Evolutionary conservation across 2,797 vertebrate genomes (phyloP), one percentile per base, ranked within the genome.

Genomic region (Dermochelys coriacea): DNA sequence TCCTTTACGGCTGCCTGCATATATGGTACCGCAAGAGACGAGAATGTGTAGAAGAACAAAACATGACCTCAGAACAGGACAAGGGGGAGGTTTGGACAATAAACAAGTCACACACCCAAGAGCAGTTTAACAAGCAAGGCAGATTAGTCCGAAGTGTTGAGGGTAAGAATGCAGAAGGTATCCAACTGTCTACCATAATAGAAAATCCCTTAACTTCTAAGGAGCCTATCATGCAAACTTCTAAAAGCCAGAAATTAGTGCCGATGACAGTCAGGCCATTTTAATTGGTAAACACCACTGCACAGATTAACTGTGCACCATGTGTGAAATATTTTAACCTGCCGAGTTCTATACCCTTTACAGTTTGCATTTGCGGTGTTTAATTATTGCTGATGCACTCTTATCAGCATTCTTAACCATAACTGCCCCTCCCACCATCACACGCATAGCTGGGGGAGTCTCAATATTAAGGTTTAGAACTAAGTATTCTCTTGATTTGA

Each of bases 1-100:
- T 99, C 91, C 88, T 99, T 88, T 99, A 99, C 25, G 98, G 99
- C 25, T 99, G 99, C 91, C 96, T 99, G 71, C 98, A 98, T 89
- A 97, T 98, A 83, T 96, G 98, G 94, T 99, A 98, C 95, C 96
- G 97, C 80, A 77, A 97, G 54, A 97, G 98, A 29, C 93, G 64
- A 1, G 96, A 97, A 80, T 90, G 37, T 0, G 3, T 88, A 1
- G 97, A 95, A 3, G 82, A 95, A 37, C 92, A 0, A 4, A 92
- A 83, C 12, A 82, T 87, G 61, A 83, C 77, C 1, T 87, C 94
- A 8, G 94, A 94, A 29, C 84, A 88, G 37, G 91, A 94, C n/a
- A 80, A 55, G 0, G 8, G 55, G 84, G 80, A 96, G 55, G 59
- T 2, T 0, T 81, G 97, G 94, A 77, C 80, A 91, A 97, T 92